These are phyloP conservation scores for Bombylius major DNA, from an alignment of 2,888 invertebrate species.

Conservation along the genomic window DNA sequence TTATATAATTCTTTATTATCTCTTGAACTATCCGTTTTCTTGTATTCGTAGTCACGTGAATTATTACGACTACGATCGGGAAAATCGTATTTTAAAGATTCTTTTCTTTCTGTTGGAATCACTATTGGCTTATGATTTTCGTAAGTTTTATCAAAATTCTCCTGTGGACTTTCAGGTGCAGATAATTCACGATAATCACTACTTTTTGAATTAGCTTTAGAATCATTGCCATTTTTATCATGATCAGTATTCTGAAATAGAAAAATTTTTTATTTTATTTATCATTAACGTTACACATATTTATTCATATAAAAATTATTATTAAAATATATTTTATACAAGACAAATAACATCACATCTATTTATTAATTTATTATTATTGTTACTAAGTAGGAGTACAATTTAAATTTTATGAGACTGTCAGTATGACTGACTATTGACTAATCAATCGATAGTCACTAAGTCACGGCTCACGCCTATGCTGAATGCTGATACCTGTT, in stretches of 20 bases:
- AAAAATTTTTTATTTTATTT: neutral
- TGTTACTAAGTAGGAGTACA: no score
- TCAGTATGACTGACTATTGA: no score
- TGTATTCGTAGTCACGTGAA: no score
- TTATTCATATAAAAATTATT: neutral
- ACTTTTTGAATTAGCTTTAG: neutral
- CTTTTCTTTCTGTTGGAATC: slow-evolving; percentile 11
- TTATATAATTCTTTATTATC: slow-evolving; percentile 3
- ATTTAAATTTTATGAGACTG: no score
- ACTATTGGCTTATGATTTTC: slow-evolving; percentile 7
- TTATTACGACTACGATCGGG: neutral
- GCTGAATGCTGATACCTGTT: no score
- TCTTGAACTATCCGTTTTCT: neutral
- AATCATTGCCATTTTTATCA: neutral
- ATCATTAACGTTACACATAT: no score
- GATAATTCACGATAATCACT: neutral
- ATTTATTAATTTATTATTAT: no score
- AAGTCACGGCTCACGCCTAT: no score
- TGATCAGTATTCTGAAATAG: neutral
- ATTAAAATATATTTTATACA: neutral
- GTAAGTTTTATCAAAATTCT: neutral
- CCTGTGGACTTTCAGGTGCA: slow-evolving; percentile 11
- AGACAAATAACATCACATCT: no score
- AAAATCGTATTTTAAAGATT: neutral
- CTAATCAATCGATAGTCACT: no score